phyloP scores from a whole-genome alignment of 2,888 invertebrate species.

The Cataglyphis albicans region DNA sequence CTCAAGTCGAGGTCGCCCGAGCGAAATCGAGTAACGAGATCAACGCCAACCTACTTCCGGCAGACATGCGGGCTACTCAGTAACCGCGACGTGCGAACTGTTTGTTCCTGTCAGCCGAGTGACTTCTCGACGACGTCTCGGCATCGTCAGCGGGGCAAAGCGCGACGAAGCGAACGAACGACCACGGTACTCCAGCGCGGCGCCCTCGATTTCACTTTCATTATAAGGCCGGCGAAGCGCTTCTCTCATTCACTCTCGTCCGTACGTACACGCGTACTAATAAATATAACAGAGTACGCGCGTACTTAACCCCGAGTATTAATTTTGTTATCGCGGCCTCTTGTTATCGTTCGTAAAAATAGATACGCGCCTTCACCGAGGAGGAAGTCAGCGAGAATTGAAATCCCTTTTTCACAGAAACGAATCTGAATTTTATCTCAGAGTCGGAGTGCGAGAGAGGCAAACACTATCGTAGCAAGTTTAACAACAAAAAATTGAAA shows the following conservation, averaged over 20 bases:
- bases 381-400: neutral
- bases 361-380: constrained; percentile 55
- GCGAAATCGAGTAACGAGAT: constrained; percentile 52
- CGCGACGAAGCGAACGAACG: constrained; percentile 62
- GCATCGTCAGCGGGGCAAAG: constrained; percentile 56
- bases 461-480: neutral
- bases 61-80: constrained; percentile 45
- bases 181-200: constrained; percentile 76
- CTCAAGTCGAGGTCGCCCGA: constrained; percentile 50
- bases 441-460: neutral
- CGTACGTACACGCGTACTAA: constrained; percentile 61
- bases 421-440: neutral
- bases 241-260: constrained; percentile 83
- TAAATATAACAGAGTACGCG: constrained; percentile 1
- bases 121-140: constrained; percentile 53
- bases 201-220: constrained; percentile 85
- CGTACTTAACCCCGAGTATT: constrained; percentile 57
- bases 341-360: constrained; percentile 75
- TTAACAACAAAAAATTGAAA: neutral
- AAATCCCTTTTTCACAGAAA: neutral
- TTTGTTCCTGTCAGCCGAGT: constrained; percentile 63
- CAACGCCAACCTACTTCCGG: constrained; percentile 51
- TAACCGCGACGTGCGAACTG: constrained; percentile 57
- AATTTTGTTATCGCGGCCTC: constrained; percentile 76
- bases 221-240: constrained; percentile 81